These are phyloP conservation scores for Chloroceryle inda DNA, from an alignment of 2,797 vertebrate genomes.

Conservation along the genomic window DNA sequence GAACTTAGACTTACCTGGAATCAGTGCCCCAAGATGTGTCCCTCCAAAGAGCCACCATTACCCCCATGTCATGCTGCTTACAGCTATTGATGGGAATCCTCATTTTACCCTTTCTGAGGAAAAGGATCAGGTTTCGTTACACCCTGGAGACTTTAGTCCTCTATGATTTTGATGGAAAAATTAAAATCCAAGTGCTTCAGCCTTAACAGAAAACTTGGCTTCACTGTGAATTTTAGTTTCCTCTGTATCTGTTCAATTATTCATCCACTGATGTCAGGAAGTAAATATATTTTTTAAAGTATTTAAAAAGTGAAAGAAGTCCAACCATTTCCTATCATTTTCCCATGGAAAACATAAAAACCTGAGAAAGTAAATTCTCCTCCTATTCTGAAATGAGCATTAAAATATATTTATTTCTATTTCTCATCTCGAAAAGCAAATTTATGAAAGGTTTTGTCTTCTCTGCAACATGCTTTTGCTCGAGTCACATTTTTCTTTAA, in stretches of 20 bases:
- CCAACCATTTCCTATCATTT: not conserved
- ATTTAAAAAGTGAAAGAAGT: not conserved
- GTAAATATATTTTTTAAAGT: not conserved
- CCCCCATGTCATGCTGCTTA: fast-evolving
- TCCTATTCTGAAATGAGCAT: not conserved
- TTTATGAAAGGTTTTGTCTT: not conserved
- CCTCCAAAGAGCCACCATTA: not conserved
- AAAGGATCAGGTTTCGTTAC: not conserved
- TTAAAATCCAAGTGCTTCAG: not conserved
- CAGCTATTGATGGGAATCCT: not conserved
- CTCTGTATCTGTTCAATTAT: not conserved
- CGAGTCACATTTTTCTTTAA: not conserved
- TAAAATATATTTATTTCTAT: not conserved
- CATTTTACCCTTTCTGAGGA: not conserved
- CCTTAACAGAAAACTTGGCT: not conserved
- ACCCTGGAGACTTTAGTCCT: not conserved
- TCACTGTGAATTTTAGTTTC: not conserved
- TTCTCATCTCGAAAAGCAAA: not conserved
- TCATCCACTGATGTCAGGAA: not conserved
- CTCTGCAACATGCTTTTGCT: not conserved
- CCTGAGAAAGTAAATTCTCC: not conserved
- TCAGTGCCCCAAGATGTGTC: fast-evolving
- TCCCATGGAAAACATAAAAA: not conserved
- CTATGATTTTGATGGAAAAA: not conserved
- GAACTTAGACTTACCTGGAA: not conserved